Evolutionary conservation across 2,797 vertebrate genomes (phyloP), one percentile per base, ranked within the genome.

Genomic region (Gambelia wislizenii): DNA sequence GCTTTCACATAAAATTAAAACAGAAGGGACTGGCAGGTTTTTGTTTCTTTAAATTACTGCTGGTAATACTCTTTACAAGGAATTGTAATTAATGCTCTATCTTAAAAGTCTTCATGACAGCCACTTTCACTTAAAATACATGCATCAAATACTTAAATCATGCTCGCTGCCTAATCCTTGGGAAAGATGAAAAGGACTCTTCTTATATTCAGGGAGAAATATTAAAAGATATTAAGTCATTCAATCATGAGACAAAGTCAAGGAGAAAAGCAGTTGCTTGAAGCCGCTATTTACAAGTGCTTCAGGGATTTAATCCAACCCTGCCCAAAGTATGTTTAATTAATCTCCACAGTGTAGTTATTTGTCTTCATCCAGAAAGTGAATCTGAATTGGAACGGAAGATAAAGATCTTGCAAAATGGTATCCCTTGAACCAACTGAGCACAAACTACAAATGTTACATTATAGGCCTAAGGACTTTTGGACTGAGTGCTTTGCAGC

Each of bases 91-190:
- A 89, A 69, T 0, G 64, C 7, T 47, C 83, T 85, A 94, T 91
- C 89, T 22, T 79, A 49, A 89, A 92, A 1, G 88, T 91, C 86
- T 80, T 92, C 83, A 69, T 90, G 77, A 92, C 74, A 91, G 64
- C 14, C 49, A 87, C 61, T 88, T 89, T 75, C 39, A 87, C 44
- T 16, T 79, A 75, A 92, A 90, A 18, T 67, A 47, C 93, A 88
- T 59, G 27, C 54, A 91, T 87, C 8, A 91, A 91, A 83, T 76
- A 84, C 5, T 44, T 76, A 59, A 81, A 92, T 5, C 30, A 85
- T 52, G 70, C 20, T 59, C 4, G 89, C 12, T 2, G 86, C 80
- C 49, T 16, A 87, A 59, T 89, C 72, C 64, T 87, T 76, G 84
- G n/a, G 85, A 30, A 54, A 81, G 75, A 76, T 44, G 4, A 80